phyloP scores from a whole-genome alignment of 2,113 vertebrate genomes.

The Larimichthys polyactis region DNA sequence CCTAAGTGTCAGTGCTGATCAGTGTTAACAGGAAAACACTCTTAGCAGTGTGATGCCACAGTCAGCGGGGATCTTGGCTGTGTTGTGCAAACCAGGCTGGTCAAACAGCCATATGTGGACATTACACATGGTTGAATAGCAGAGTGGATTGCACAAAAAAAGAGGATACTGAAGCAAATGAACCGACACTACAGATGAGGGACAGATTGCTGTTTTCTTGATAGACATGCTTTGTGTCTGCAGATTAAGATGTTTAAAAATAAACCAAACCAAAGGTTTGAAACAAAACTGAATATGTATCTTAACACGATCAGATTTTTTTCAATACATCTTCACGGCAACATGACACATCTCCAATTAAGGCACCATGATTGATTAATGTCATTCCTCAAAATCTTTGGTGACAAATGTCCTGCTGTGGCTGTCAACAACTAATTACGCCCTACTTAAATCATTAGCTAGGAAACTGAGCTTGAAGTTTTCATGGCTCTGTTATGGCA shows the following conservation, averaged over 20 bases:
- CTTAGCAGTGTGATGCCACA: constrained; percentile 36
- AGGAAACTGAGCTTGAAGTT: constrained; percentile 71
- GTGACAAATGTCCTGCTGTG: constrained; percentile 76
- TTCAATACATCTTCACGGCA: constrained; percentile 18
- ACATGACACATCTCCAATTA: constrained; percentile 28
- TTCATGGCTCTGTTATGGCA: constrained; percentile 16
- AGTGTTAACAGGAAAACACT: constrained; percentile 61
- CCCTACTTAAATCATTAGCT: constrained; percentile 74
- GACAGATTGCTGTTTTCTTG: constrained; percentile 10
- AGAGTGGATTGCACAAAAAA: constrained; percentile 18
- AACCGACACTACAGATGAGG: background rate
- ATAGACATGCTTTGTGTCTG: background rate
- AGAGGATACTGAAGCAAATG: constrained; percentile 12
- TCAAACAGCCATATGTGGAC: constrained; percentile 19
- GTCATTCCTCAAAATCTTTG: constrained; percentile 54
- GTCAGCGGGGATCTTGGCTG: constrained; percentile 27
- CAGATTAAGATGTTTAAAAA: constrained; percentile 26
- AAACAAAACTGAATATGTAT: constrained; percentile 18
- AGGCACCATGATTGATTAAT: constrained; percentile 53
- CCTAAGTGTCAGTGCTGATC: constrained; percentile 58
- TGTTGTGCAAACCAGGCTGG: constrained; percentile 1
- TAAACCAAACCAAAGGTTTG: background rate
- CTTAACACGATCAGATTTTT: constrained; percentile 14
- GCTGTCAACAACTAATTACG: constrained; percentile 77
- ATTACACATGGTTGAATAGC: background rate